Evolutionary conservation across 1,140 invertebrate species (phyloP), one percentile per base, ranked within the genome.

Genomic region (Pteromalus puparum): DNA sequence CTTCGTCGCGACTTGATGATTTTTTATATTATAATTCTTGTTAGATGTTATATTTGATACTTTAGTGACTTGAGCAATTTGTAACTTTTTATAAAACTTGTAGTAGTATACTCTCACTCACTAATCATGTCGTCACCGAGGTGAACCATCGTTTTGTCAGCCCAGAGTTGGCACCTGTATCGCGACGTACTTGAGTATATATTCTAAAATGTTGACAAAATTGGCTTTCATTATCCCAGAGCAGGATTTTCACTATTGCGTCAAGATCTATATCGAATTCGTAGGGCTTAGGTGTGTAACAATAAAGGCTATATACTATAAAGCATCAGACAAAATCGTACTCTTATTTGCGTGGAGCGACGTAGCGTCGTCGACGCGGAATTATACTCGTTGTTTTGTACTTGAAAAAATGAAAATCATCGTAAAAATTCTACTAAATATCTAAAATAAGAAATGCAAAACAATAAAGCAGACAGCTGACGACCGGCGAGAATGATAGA

Each of bases 61-160:
- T 38, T 34, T 74, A 0, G 72, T 38, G 74, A 48, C 13, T 76
- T 48, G 46, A 48, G 74, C 74, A 26, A 76, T 76, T 76, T 76
- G 21, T 76, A 76, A 76, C 74, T 76, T 76, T 76, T 76, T 34
- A 48, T 76, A 76, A 76, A 76, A 76, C 70, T 73, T 73, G 4
- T 34, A 30, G n/a, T 38, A 34, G 30, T 73, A 28, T 42, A 38
- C 5, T 30, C n/a, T 28, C 67, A 0, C 67, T 26, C n/a, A 0
- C 24, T 68, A 48, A 10, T 15, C 46, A 0, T 10, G 15, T 48
- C 46, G 10, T 9, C 46, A 2, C 46, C 15, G 46, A 48, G 15
- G 12, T 13, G 46, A 34, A 34, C 2, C n/a, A n/a, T 46, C 42
- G 9, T 13, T 46, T 46, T 13, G 42, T 46, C 42, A 34, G 34